These are phyloP conservation scores for Orchesella cincta DNA, from an alignment of 1,140 invertebrate species.

Conservation along the genomic window DNA sequence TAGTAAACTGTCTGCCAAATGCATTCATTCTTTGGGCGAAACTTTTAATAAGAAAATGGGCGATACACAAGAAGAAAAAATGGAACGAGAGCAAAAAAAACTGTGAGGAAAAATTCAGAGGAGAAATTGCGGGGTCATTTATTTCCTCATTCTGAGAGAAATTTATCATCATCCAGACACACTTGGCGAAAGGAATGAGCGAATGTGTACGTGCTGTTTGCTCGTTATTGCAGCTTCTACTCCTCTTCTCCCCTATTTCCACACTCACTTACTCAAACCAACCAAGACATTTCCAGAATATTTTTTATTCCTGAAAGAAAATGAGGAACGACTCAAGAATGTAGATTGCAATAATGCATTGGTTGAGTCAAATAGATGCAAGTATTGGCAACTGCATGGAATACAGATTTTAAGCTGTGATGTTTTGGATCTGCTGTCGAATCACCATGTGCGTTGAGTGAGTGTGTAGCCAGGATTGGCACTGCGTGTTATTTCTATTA, in stretches of 20 bases:
- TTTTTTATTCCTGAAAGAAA: constrained; percentile 9
- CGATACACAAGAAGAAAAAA: neutral
- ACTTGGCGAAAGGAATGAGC: constrained; percentile 1
- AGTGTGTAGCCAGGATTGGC: too few species aligned
- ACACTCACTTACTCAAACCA: neutral
- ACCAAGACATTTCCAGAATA: neutral
- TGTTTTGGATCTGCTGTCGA: too few species aligned
- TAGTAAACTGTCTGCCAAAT: constrained; percentile 19
- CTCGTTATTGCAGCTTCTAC: neutral
- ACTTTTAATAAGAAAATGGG: constrained; percentile 26
- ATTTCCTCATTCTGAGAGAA: constrained; percentile 24
- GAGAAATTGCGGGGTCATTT: constrained; percentile 25
- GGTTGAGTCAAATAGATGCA: too few species aligned
- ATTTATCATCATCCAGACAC: constrained; percentile 20
- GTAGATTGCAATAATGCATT: neutral
- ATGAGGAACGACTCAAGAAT: constrained; percentile 18
- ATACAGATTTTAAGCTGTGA: too few species aligned
- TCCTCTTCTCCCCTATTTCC: neutral
- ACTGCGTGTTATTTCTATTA: too few species aligned
- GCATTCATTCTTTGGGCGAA: neutral
- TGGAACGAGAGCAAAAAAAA: neutral
- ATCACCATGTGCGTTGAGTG: too few species aligned
- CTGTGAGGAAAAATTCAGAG: neutral
- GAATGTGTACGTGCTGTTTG: constrained; percentile 24
- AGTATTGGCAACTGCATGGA: too few species aligned